Evolutionary conservation across 1,140 invertebrate genomes (phyloP).

Genomic region (Limonius californicus): DNA sequence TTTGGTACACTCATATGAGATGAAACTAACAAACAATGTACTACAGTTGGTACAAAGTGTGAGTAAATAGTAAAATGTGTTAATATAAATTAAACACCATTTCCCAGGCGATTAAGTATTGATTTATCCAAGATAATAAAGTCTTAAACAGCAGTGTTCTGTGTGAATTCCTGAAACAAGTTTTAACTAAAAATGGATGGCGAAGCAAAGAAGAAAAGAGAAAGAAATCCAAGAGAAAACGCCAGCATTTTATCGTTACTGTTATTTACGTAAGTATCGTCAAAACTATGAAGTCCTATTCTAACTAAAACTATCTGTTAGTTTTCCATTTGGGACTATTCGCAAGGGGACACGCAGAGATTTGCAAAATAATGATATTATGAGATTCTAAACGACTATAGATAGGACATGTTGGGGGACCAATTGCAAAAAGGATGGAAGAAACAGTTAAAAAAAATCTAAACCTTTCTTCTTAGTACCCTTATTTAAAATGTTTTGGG

Average conservation of each 20-base stretch:
- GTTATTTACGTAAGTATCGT: slow-evolving; percentile 12
- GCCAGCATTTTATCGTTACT: slow-evolving; percentile 11
- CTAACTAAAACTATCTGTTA: slow-evolving; percentile 18
- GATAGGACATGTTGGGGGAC: slow-evolving; percentile 28
- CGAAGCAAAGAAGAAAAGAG: background rate
- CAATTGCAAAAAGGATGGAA: slow-evolving; percentile 34
- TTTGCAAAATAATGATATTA: slow-evolving; percentile 37
- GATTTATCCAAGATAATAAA: no score
- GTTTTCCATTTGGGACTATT: slow-evolving; percentile 34
- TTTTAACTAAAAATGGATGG: no score
- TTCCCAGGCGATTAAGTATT: no score
- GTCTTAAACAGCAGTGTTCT: no score
- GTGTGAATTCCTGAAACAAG: no score
- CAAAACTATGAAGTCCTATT: background rate
- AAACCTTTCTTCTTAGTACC: slow-evolving; percentile 27
- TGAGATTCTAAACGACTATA: slow-evolving; percentile 29
- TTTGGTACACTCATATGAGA: no score
- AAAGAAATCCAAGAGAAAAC: slow-evolving; percentile 18
- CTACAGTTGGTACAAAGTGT: no score
- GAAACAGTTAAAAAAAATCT: slow-evolving; percentile 24
- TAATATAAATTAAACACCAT: no score
- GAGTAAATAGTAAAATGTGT: no score
- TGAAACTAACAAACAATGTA: no score
- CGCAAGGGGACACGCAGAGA: slow-evolving; percentile 29
- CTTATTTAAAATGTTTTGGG: slow-evolving; percentile 26